Base-by-base conservation (phyloP, 2,113 vertebrate species). In the Panthera tigris region DNA sequence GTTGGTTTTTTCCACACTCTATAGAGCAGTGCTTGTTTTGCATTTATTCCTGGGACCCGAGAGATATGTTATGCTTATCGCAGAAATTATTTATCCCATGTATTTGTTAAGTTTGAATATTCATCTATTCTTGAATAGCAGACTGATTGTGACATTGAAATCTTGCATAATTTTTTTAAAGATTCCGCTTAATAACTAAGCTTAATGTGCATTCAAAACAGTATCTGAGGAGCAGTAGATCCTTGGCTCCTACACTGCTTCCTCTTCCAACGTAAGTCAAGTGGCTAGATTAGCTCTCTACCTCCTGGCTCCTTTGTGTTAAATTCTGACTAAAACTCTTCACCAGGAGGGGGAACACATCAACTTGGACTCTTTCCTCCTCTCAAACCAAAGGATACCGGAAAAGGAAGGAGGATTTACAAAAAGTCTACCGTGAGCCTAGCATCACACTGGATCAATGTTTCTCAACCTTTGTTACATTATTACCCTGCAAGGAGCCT, bases 91-190 rank as follows among this genome's bases (percentile, higher is more conserved):
- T 97, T 97, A 96, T 83, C 79, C 25, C 85, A 12, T 87, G 52
- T 82, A 95, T 97, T 93, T 96, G 93, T 93, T 86, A 94, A 66
- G 48, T 69, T 95, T 97, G 96, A 98, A 98, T 98, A 97, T 97
- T 97, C 97, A 98, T 97, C 93, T 94, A 48, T 95, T 98, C 93
- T 95, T 98, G 96, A 97, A 97, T 97, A 97, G 97, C 71, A 95
- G 86, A 52, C 93, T 98, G 97, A 98, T 98, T 98, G 68, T 97
- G 91, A 94, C 95, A 97, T 65, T 89, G 96, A 97, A 97, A 95
- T 95, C 66, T 74, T 61, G 95, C 95, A 96, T 97, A 97, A 95
- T 94, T 94, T 97, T 93, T 94, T 90, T 81, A 71, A 89, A 92
- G 89, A 95, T 65, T 89, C 57, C 27, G 52, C 90, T 89, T 96